Base-by-base conservation (phyloP, 2,888 invertebrate genomes). In the Corythucha ciliata region DNA sequence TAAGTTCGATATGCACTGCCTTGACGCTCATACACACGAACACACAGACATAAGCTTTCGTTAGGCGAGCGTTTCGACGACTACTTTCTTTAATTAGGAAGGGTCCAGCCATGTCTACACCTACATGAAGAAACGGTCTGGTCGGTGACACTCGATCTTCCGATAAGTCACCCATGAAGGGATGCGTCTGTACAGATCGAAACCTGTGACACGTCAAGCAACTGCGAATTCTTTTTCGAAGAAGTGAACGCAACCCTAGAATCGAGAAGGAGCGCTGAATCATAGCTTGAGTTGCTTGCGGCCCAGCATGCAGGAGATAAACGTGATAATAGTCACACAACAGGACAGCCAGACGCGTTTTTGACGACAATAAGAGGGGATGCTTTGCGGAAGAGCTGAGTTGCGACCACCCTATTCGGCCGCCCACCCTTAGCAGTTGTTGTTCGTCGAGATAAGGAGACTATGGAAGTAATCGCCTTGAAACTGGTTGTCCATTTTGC, bases 301-400 rank as follows among this genome's bases (percentile, higher is more conserved):
- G 29, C 29, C 29, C 40, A 21, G 7, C 39, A 4, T 40, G 40
- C 20, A 22, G 2, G 7, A 20, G 21, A 22, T 18, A 20, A 12
- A 8, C 14, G 21, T 40, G 40, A 40, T 22, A 40, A 40, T 40
- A 22, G 21, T 40, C 40, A 40, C 40, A 40, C 4, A 40, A 12
- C 8, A 21, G 40, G 18, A 16, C 2, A 18, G 40, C 7, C 10
- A 40, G 21, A 10, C 22, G 21, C 8, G 21, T 7, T 20, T 6
- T 8, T 8, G 7, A 10, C 4, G 40, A 10, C 2, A 40, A 25
- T 14, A 40, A 14, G 24, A 40, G n/a, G 6, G 22, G 40, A 40
- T 40, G 40, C 40, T 40, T 21, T 20, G 21, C 24, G 6, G 8
- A 4, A 8, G 10, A 8, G n/a, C 22, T 10, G 14, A 21, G 21